Evolutionary conservation across 1,140 invertebrate genomes (phyloP).

Genomic region (Nasonia longicornis): DNA sequence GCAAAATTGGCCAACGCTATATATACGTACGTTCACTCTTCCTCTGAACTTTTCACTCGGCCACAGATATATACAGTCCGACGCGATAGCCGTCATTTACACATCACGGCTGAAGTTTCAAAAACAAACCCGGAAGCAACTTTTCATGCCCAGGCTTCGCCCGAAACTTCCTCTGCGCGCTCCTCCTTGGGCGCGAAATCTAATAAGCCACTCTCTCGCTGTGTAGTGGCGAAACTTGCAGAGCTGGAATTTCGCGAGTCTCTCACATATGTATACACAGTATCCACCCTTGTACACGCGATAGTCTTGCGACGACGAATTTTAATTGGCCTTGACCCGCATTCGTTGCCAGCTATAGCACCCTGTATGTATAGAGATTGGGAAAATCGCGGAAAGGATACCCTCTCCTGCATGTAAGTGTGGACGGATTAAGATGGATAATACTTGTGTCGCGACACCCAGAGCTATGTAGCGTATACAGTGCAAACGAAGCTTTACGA

Average conservation of each 20-base stretch:
- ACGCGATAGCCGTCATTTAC: too few relatives aligned
- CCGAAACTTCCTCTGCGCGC: neutral
- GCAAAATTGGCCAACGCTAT: too few relatives aligned
- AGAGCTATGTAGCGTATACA: too few relatives aligned
- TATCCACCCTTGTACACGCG: neutral
- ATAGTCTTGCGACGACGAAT: neutral
- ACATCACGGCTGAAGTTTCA: neutral
- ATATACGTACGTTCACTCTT: too few relatives aligned
- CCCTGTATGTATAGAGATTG: neutral
- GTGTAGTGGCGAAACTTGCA: neutral
- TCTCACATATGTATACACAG: neutral
- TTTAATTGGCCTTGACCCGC: conserved; percentile 8
- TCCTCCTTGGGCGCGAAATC: neutral
- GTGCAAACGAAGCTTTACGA: too few relatives aligned
- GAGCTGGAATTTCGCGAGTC: neutral
- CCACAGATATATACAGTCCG: too few relatives aligned
- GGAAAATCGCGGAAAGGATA: neutral
- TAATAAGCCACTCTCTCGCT: neutral
- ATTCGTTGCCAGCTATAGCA: neutral
- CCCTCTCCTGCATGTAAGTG: too few relatives aligned
- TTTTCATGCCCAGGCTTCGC: neutral
- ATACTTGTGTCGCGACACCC: too few relatives aligned
- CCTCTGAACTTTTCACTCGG: too few relatives aligned
- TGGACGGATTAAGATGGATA: too few relatives aligned
- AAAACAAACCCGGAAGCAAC: neutral